Evolutionary conservation across 2,113 vertebrate species (phyloP).

Genomic region (Girardinichthys multiradiatus): DNA sequence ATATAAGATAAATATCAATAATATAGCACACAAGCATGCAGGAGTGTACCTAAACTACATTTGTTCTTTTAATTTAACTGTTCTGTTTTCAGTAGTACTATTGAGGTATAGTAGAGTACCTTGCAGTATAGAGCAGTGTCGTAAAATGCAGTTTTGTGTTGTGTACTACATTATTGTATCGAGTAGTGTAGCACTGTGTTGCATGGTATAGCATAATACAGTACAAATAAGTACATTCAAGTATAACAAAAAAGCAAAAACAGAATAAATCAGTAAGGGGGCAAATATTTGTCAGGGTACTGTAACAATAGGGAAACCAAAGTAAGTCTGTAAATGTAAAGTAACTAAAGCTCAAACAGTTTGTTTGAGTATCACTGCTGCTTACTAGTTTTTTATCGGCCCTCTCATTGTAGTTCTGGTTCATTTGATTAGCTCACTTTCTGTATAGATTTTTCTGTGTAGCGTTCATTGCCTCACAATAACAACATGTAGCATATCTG

Average conservation of each 20-base stretch:
- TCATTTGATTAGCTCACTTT: constrained; percentile 16
- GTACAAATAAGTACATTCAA: neutral
- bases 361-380: neutral
- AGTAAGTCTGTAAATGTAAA: neutral
- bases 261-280: no score
- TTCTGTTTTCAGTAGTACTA: neutral
- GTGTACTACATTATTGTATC: no score
- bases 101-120: no score
- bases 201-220: neutral
- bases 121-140: no score
- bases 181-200: neutral
- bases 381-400: constrained; percentile 5
- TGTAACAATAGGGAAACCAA: neutral
- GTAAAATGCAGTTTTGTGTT: no score
- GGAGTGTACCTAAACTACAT: neutral
- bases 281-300: neutral
- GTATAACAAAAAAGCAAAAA: neutral
- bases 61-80: neutral
- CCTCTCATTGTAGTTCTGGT: constrained; percentile 9
- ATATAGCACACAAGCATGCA: neutral
- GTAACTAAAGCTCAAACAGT: neutral
- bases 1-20: neutral
- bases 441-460: neutral
- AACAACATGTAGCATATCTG: no score
- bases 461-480: constrained; percentile 2